Evolutionary conservation across 2,797 vertebrate genomes (phyloP), one percentile per base, ranked within the genome.

Genomic region (Microctenopoma stevenorrisi): DNA sequence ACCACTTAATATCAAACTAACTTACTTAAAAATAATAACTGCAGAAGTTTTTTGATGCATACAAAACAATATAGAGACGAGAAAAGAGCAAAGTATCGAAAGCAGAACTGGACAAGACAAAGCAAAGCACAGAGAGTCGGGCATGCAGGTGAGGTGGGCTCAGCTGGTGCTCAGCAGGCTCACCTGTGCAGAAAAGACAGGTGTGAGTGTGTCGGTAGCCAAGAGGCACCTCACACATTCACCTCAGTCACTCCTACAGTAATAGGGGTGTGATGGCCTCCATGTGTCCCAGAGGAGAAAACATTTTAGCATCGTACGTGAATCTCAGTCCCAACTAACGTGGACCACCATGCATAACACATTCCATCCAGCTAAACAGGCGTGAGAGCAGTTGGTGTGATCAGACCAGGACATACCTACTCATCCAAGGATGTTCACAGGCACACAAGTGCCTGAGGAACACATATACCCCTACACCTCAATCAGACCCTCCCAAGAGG

Each of bases 281-380:
- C 78, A 18, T 70, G 51, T 59, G 80, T 76, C 85, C 68, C 72
- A 67, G 64, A 74, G 75, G 71, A 79, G 85, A 88, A 91, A 93
- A 93, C 73, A 82, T 86, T 68, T 70, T 65, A 84, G 77, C 9
- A n/a, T 69, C 70, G 78, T 88, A 83, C 82, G 62, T 90, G 85
- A 81, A 86, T 92, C 88, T 88, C 84, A 83, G 85, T 81, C 79
- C 79, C 25, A 57, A 86, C 76, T 77, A 83, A 85, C 76, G 12
- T 70, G 78, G 40, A 73, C 92, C 93, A 89, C 61, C 91, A 94
- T 93, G 75, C 62, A 79, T n/a, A 72, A 79, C 74, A 85, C 91
- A 94, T 94, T 94, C 93, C 91, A 74, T 81, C 73, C 63, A 72
- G 86, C 81, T 86, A 92, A 84, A 86, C 83, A 89, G 85, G 86